Evolutionary conservation across 2,888 invertebrate species (phyloP), one percentile per base, ranked within the genome.

Genomic region (Allacma fusca): DNA sequence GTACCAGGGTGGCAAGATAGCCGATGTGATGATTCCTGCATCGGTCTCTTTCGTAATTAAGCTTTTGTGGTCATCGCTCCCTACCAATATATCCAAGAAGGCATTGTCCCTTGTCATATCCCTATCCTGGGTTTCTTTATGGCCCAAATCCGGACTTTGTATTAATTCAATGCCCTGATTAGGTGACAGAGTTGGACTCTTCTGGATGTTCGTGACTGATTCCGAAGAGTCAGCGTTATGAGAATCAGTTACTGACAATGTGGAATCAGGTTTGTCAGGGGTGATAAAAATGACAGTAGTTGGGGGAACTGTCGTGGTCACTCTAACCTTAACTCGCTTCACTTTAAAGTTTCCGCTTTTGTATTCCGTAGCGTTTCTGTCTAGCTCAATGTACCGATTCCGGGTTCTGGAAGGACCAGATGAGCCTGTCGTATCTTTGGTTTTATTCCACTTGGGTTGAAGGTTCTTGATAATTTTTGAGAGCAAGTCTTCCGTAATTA

Each of bases 1-100:
- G 72, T 79, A 84, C 84, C 84, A 84, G 5, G 84, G 81, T 43
- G 84, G 84, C 40, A 84, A 78, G 28, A 83, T 84, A 9, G 82
- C 84, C 12, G 82, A 81, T 0, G 84, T 84, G 0, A 84, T 81
- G 13, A 84, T 79, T n/a, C 83, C 83, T 34, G 79, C 80, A 0
- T 81, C 80, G 23, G 83, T 83, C 50, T 83, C 75, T 70, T 84
- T 84, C 12, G 84, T 84, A 0, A 84, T 77, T 19, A 84, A 43
- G 7, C 81, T 78, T 69, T 83, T 84, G 0, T 78, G 76, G 65
- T 81, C 79, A n/a, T 83, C 81, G 26, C 73, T 77, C 0, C 81
- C 82, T 24, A 84, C 83, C 21, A 84, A 50, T 24, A 84, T 78
- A 57, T 84, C 84, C 23, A 84, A 28, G 59, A 83, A 81, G 34